phyloP scores from a whole-genome alignment of 2,888 invertebrate species.

The Catonia carolina region DNA sequence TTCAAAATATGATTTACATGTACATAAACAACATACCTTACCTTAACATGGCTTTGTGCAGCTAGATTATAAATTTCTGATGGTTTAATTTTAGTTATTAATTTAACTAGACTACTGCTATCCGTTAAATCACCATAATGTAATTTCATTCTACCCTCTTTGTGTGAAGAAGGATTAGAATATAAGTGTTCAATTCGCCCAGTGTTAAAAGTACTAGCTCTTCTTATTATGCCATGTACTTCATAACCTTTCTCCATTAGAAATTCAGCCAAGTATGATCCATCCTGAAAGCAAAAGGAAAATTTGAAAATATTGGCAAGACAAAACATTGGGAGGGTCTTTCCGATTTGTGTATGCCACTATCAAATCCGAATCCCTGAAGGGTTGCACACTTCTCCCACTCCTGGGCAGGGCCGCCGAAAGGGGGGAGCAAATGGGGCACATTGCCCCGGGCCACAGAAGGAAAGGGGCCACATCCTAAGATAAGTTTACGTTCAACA shows the following conservation, averaged over 20 bases:
- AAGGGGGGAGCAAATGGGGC: too few relatives aligned
- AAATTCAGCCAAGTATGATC: conserved; percentile 94
- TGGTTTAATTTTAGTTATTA: conserved; percentile 71
- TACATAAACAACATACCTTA: too few relatives aligned
- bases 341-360: too few relatives aligned
- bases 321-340: too few relatives aligned
- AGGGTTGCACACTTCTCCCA: too few relatives aligned
- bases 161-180: conserved; percentile 80
- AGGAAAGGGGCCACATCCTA: too few relatives aligned
- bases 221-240: conserved; percentile 91
- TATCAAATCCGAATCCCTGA: too few relatives aligned
- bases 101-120: conserved; percentile 86
- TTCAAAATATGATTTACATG: too few relatives aligned
- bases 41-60: conserved; percentile 98
- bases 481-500: too few relatives aligned
- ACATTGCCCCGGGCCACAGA: too few relatives aligned
- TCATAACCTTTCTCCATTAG: conserved; percentile 86
- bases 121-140: conserved; percentile 99
- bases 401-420: too few relatives aligned
- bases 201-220: conserved; percentile 96
- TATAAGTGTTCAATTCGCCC: conserved; percentile 94
- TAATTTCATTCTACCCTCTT: conserved; percentile 81
- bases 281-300: conserved; percentile 66
- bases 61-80: conserved; percentile 96
- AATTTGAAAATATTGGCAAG: too few relatives aligned